Conservation (phyloP, 1,140 invertebrate species). For the Tetramorium alpestre region DNA sequence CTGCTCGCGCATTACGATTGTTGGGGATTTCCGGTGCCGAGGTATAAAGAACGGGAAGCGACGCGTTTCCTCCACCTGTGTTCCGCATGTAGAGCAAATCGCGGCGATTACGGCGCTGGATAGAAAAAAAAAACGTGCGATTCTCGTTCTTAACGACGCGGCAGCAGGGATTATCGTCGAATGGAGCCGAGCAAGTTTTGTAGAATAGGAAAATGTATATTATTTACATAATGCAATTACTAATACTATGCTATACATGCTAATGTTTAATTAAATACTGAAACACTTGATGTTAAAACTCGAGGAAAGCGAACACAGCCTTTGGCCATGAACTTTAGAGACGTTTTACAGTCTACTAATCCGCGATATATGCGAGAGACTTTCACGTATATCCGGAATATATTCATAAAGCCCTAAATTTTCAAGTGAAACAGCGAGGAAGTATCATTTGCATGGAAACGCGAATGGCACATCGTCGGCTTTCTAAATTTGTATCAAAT, state of each 20-base stretch:
- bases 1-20: conserved; percentile 42
- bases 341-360: too few species aligned
- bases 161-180: background rate
- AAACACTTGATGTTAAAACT: background rate
- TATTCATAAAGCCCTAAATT: background rate
- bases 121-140: conserved; percentile 39
- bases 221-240: background rate
- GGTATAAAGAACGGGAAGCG: conserved; percentile 58
- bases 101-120: conserved; percentile 9
- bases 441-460: conserved; percentile 12
- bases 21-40: conserved; percentile 26
- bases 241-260: background rate
- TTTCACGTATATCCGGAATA: background rate
- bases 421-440: background rate
- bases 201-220: conserved; percentile 19
- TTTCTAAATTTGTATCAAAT: conserved; percentile 82
- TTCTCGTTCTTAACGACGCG: conserved; percentile 25
- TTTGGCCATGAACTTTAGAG: background rate
- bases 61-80: conserved; percentile 56
- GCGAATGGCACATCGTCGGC: conserved; percentile 63
- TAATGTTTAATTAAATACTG: background rate
- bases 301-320: background rate
- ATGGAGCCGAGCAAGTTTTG: background rate
- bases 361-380: background rate
- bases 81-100: conserved; percentile 55